phyloP scores from a whole-genome alignment of 2,888 invertebrate genomes.

The Tetropium fuscum region DNA sequence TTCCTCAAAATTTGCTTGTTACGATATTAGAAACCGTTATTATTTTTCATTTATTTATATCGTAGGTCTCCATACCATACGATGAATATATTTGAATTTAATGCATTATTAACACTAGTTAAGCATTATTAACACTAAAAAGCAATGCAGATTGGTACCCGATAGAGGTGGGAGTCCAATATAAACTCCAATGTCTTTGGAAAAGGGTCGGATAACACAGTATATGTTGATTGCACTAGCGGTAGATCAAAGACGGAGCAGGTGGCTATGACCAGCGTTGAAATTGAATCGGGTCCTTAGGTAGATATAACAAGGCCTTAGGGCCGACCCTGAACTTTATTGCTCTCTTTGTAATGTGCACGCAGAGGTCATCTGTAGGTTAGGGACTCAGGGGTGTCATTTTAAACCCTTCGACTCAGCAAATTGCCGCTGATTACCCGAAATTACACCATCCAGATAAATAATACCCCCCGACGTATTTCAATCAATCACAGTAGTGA shows the following conservation, averaged over 20 bases:
- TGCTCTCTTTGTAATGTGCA: constrained; percentile 16
- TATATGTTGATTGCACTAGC: constrained; percentile 12
- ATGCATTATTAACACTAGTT: too few relatives aligned
- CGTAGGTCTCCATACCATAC: too few relatives aligned
- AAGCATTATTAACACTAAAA: too few relatives aligned
- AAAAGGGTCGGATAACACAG: constrained; percentile 14
- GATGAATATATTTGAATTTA: too few relatives aligned
- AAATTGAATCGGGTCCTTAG: constrained; percentile 15
- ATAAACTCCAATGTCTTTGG: constrained; percentile 7
- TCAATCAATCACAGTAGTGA: too few relatives aligned
- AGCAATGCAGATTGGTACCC: constrained; percentile 2
- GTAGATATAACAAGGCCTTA: constrained; percentile 19
- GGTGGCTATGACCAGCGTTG: constrained; percentile 20
- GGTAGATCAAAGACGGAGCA: constrained; percentile 20
- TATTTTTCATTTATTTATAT: too few relatives aligned
- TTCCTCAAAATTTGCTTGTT: too few relatives aligned
- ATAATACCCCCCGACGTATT: constrained; percentile 29
- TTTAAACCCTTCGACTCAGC: constrained; percentile 38
- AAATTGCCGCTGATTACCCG: constrained; percentile 63
- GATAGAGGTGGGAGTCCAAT: constrained; percentile 11
- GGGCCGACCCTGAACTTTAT: constrained; percentile 29
- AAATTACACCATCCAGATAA: constrained; percentile 33
- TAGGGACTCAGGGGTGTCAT: constrained; percentile 29
- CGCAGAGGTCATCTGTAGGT: constrained; percentile 20
- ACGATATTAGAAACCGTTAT: too few relatives aligned